Evolutionary conservation across 2,797 vertebrate genomes (phyloP).

Genomic region (Potorous gilbertii): DNA sequence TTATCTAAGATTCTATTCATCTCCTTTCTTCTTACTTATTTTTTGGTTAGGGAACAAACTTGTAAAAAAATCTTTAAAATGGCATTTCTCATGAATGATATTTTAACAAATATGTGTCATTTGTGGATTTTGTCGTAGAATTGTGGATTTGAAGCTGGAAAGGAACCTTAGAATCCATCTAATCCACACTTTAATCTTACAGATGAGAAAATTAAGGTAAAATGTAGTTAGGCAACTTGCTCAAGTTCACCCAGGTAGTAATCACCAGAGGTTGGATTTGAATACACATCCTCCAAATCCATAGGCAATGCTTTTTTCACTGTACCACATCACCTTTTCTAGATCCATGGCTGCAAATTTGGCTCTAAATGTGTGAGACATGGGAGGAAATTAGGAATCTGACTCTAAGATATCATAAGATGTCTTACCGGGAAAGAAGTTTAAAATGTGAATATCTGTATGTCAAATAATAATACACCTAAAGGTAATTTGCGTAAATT

Average conservation of each 20-base stretch:
- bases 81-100: background rate
- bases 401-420: background rate
- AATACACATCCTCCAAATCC: background rate
- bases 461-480: background rate
- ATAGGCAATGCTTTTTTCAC: background rate
- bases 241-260: background rate
- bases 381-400: background rate
- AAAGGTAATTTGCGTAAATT: background rate
- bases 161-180: background rate
- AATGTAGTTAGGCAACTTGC: background rate
- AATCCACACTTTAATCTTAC: background rate
- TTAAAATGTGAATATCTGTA: background rate
- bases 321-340: too few species aligned
- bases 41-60: background rate
- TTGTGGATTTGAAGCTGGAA: background rate
- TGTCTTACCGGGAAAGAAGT: background rate
- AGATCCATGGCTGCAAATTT: background rate
- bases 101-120: background rate
- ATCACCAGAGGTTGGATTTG: background rate
- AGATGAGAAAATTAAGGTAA: background rate
- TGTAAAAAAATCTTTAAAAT: background rate
- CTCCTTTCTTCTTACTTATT: background rate
- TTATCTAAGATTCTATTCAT: background rate
- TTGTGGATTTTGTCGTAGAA: background rate
- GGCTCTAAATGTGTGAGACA: background rate